phyloP scores from a whole-genome alignment of 2,888 invertebrate genomes.

The Noctua janthina region DNA sequence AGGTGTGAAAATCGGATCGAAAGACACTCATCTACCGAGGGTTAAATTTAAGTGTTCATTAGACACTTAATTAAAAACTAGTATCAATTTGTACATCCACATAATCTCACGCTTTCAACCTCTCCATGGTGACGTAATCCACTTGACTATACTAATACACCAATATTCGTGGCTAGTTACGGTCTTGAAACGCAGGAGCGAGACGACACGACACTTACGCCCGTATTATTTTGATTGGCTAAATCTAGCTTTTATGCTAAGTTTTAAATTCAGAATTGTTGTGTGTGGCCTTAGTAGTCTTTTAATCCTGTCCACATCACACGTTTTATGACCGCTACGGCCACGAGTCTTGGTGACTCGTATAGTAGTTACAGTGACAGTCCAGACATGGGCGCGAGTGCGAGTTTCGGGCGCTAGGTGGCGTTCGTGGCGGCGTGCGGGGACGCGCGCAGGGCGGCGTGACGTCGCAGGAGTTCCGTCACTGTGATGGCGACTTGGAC shows the following conservation, averaged over 20 bases:
- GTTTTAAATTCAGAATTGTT: neutral
- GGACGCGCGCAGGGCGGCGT: slow-evolving; percentile 70
- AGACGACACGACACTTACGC: neutral
- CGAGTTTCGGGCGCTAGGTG: slow-evolving; percentile 85
- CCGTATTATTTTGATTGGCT: neutral
- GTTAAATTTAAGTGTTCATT: neutral
- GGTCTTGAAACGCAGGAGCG: slow-evolving; percentile 4
- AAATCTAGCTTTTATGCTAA: neutral
- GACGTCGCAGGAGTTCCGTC: slow-evolving; percentile 94
- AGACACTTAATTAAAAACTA: slow-evolving; percentile 35
- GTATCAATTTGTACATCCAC: slow-evolving; percentile 44
- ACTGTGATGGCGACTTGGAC: slow-evolving; percentile 97
- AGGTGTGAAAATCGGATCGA: slow-evolving; percentile 25
- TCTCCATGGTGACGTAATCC: slow-evolving; percentile 10
- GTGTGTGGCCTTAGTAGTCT: neutral
- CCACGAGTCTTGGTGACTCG: neutral
- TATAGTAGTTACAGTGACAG: slow-evolving; percentile 75
- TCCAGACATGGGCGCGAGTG: slow-evolving; percentile 84
- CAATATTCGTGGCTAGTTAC: neutral
- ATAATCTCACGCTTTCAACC: slow-evolving; percentile 35
- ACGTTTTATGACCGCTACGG: neutral
- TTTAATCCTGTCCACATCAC: neutral
- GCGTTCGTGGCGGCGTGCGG: slow-evolving; percentile 75
- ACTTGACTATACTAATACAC: neutral
- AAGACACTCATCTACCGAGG: slow-evolving; percentile 3